These are phyloP conservation scores for Neodiprion pinetum DNA, from an alignment of 1,140 invertebrate species.

Conservation along the genomic window DNA sequence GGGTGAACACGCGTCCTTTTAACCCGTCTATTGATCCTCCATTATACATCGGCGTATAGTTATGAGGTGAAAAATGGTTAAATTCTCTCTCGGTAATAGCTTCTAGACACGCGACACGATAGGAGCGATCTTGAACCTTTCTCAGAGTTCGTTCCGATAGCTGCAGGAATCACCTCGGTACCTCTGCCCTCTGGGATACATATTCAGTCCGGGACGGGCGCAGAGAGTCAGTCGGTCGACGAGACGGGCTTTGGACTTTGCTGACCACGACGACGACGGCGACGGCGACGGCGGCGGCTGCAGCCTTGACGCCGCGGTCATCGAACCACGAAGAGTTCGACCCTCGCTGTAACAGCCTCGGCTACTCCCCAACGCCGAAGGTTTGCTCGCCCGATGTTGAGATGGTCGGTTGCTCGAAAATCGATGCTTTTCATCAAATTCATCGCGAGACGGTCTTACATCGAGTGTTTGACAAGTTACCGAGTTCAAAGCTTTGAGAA, in stretches of 20 bases:
- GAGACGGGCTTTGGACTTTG: not conserved
- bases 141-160: too few species aligned
- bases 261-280: not conserved
- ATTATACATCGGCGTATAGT: not conserved
- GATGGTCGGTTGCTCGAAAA: too few species aligned
- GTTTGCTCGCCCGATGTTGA: not conserved
- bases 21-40: not conserved
- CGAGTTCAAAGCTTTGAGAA: too few species aligned
- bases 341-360: not conserved
- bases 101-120: not conserved
- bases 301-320: constrained; percentile 3
- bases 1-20: too few species aligned
- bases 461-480: too few species aligned
- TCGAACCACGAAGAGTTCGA: constrained; percentile 1
- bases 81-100: not conserved
- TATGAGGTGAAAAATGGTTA: not conserved
- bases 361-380: not conserved
- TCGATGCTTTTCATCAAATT: too few species aligned
- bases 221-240: constrained; percentile 6
- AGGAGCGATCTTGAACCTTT: not conserved
- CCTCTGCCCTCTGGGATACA: not conserved
- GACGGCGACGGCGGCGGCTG: not conserved
- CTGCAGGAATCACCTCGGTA: too few species aligned
- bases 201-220: constrained; percentile 4
- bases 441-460: too few species aligned